phyloP scores from a whole-genome alignment of 2,797 vertebrate species.

The Helostoma temminkii region DNA sequence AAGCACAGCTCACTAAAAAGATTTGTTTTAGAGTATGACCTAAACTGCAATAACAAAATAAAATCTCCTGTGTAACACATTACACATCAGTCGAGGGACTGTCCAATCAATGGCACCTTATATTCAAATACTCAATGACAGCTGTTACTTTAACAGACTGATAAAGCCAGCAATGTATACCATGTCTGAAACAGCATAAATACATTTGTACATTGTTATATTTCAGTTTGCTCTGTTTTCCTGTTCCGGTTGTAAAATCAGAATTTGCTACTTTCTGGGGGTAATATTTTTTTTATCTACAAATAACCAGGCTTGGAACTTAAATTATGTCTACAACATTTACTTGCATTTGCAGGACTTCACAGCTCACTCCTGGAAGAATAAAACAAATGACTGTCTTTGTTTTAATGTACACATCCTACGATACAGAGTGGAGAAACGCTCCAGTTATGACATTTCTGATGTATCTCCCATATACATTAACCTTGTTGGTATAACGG shows the following conservation, averaged over 20 bases:
- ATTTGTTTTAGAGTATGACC: too few relatives aligned
- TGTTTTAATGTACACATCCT: constrained; percentile 43
- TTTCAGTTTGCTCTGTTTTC: constrained; percentile 9
- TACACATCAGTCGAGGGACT: too few relatives aligned
- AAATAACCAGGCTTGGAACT: constrained; percentile 20
- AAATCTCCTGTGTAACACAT: too few relatives aligned
- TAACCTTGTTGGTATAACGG: constrained; percentile 77
- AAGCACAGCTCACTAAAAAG: too few relatives aligned
- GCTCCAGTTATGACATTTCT: constrained; percentile 72
- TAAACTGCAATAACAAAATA: too few relatives aligned
- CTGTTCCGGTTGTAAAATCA: constrained; percentile 12
- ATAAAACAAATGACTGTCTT: constrained; percentile 54
- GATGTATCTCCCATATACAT: constrained; percentile 74
- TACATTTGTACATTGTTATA: neutral
- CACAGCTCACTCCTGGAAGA: constrained; percentile 22
- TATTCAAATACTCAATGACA: too few relatives aligned
- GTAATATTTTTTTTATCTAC: constrained; percentile 16
- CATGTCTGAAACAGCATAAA: too few relatives aligned
- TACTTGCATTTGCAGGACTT: constrained; percentile 3
- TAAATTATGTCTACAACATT: constrained; percentile 9
- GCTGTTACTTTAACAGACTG: too few relatives aligned
- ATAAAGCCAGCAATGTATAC: too few relatives aligned
- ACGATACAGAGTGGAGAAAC: constrained; percentile 43
- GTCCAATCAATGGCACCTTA: too few relatives aligned
- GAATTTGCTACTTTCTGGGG: neutral